Evolutionary conservation across 2,888 invertebrate genomes (phyloP), one percentile per base, ranked within the genome.

Genomic region (Cantharis nigra): DNA sequence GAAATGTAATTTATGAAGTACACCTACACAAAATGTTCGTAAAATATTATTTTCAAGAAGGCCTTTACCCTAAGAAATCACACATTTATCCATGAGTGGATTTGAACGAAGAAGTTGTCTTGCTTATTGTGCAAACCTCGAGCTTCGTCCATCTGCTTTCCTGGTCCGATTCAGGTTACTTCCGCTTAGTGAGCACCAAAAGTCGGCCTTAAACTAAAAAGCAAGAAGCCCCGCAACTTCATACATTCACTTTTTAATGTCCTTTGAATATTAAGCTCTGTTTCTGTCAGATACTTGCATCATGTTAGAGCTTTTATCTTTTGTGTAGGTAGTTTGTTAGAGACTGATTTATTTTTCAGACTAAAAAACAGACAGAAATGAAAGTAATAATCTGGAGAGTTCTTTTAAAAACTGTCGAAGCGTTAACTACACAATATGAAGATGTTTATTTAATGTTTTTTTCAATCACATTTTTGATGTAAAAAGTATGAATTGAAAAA

Each of bases 151-250:
- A 83, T 83, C 83, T 83, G 83, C 82, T 82, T 82, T 82, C 80
- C 81, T 79, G 89, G 90, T 90, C 85, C 88, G 88, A 74, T 89
- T 89, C 83, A 90, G 87, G 63, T 90, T 89, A 78, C 86, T 83
- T 90, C 87, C 80, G 89, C 89, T 83, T 89, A 89, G 1, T 89
- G 90, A 85, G 80, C 81, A 77, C 81, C 79, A 83, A 83, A 83
- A 82, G 80, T 82, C 80, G 78, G 79, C 77, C 74, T 78, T 73
- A 80, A 80, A 80, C 79, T 78, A 79, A 81, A 80, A 80, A 81
- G 80, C 79, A 80, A 81, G 80, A 81, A 81, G 81, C 81, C 79
- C 76, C 74, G 65, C 78, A 78, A 78, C 78, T 71, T 75, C 78
- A 72, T 75, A 70, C 75, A 78, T 75, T 71, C 72, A 78, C 71